Evolutionary conservation across 2,888 invertebrate genomes (phyloP), one percentile per base, ranked within the genome.

Genomic region (Smittia sp.): DNA sequence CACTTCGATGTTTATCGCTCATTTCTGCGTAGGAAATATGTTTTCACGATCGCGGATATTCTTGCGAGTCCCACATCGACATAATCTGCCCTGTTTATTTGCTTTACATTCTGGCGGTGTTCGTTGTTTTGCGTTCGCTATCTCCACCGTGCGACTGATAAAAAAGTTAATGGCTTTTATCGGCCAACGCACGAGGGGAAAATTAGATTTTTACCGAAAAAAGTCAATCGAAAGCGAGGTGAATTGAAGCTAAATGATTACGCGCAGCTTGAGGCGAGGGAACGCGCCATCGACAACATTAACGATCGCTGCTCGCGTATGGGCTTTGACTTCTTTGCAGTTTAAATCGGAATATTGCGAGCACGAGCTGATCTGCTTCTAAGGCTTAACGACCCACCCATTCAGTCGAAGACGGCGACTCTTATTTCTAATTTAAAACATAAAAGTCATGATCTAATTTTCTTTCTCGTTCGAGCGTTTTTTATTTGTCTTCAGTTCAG

Each of bases 371-470:
- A 4, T n/a, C 46, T 46, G 15, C 3, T 2, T 11, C 11, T 46
- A 2, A n/a, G 2, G n/a, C 11, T 46, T 46, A 46, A 58, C 58
- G 22, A 58, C 22, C 58, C 7, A 22, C 58, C 7, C 13, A 58
- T 58, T 22, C 58, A n/a, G 58, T 13, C 13, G 58, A 22, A 58
- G 22, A 58, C 58, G 9, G 58, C 58, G 22, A 58, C 58, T 58
- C 20, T 63, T 54, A 22, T 69, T 54, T 69, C 69, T 69, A 69
- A 69, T 69, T 69, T 69, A 69, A 69, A 69, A 46, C 54, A 27
- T 68, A 46, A 69, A 27, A 69, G 69, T 69, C 69, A 69, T 69
- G 69, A 69, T 69, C 69, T 25, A 69, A 46, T 54, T 69, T 69
- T 69, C 54, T 25, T 25, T 69, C 67, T 39, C 39, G 38, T 13